Conservation (phyloP, 2,797 vertebrate genomes). For the Remorina albescens region DNA sequence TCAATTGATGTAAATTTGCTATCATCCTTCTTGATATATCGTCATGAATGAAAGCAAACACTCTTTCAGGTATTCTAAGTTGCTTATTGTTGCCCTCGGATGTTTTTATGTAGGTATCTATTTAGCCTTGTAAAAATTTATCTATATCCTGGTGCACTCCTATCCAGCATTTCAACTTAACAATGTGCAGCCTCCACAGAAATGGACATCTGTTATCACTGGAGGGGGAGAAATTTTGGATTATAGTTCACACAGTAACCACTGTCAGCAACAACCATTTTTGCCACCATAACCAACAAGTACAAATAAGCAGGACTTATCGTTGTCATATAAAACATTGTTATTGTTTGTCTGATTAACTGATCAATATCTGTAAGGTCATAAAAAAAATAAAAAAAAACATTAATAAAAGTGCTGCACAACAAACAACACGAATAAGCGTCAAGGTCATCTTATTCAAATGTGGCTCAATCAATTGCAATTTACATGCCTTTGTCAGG, state of each 20-base stretch:
- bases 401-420: too few species aligned
- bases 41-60: not conserved
- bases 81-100: not conserved
- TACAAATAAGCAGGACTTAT: too few species aligned
- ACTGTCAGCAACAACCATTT: constrained; percentile 32
- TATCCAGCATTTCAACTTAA: constrained; percentile 20
- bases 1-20: not conserved
- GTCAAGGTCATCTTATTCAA: too few species aligned
- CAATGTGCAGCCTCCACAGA: constrained; percentile 16
- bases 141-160: not conserved
- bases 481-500: too few species aligned
- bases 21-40: not conserved
- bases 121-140: not conserved
- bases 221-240: constrained; percentile 17
- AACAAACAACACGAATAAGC: too few species aligned
- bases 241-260: constrained; percentile 4
- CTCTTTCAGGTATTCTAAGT: not conserved
- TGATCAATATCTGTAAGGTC: too few species aligned
- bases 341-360: too few species aligned
- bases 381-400: too few species aligned
- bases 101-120: not conserved
- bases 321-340: too few species aligned
- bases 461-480: too few species aligned
- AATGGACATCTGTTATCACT: constrained; percentile 20
- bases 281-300: not conserved